Evolutionary conservation across 2,888 invertebrate species (phyloP).

Genomic region (Cephus nigrinus): DNA sequence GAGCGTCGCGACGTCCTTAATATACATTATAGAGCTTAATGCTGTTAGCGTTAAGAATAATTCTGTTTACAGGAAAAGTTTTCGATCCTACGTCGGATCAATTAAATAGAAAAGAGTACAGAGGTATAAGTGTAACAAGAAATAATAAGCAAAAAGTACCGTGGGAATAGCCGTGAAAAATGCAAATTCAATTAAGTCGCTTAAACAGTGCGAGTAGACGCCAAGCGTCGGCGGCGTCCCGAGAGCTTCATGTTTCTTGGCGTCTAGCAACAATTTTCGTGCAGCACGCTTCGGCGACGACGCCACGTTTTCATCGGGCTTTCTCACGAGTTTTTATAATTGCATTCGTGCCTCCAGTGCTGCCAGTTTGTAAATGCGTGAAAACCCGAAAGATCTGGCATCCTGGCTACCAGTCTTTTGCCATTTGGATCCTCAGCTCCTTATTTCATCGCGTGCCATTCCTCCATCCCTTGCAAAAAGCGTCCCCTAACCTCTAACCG

Average conservation of each 20-base stretch:
- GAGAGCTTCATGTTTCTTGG: not conserved
- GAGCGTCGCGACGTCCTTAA: not conserved
- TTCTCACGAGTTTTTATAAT: not conserved
- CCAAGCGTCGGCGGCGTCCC: not conserved
- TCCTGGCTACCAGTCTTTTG: not conserved
- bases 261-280: not conserved
- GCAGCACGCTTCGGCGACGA: not conserved
- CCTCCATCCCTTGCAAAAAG: not conserved
- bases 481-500: not conserved
- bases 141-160: not conserved
- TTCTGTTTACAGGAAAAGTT: not conserved
- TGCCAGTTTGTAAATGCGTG: not conserved
- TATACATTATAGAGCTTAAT: not conserved
- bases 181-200: constrained; percentile 46
- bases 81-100: not conserved
- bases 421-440: not conserved
- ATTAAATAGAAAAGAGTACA: not conserved
- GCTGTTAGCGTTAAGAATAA: not conserved
- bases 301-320: not conserved
- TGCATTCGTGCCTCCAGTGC: constrained; percentile 1
- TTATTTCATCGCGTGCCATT: not conserved
- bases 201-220: not conserved
- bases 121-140: constrained; percentile 1
- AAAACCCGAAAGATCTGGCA: not conserved
- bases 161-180: constrained; percentile 22